These are phyloP conservation scores for Tautogolabrus adspersus DNA, from an alignment of 2,113 vertebrate genomes.

Conservation along the genomic window DNA sequence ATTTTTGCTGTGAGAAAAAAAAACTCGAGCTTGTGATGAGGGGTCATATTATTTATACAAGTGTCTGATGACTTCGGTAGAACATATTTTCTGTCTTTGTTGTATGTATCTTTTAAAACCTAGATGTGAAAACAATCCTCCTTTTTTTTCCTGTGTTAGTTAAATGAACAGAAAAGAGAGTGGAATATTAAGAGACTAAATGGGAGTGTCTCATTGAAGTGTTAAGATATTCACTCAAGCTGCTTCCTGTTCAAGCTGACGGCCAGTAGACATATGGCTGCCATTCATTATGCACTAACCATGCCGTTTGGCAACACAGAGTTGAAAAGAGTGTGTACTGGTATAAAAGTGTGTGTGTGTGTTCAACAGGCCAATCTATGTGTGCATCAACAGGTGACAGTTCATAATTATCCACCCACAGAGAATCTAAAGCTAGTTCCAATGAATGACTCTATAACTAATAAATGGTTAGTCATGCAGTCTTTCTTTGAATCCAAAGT, in stretches of 20 bases:
- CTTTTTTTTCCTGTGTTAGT: neutral
- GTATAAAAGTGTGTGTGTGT: neutral
- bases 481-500: neutral
- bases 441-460: neutral
- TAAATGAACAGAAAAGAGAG: neutral
- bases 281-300: constrained; percentile 74
- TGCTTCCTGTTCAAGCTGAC: constrained; percentile 38
- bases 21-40: neutral
- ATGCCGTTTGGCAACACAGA: constrained; percentile 16
- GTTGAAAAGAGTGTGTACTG: constrained; percentile 28
- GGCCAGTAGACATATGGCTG: constrained; percentile 68
- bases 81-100: neutral
- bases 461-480: neutral
- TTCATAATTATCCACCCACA: constrained; percentile 30
- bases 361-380: neutral
- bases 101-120: neutral
- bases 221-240: constrained; percentile 53
- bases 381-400: constrained; percentile 1
- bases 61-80: neutral
- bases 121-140: neutral
- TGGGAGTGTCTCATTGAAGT: neutral
- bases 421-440: constrained; percentile 23
- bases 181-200: neutral
- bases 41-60: neutral
- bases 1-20: neutral